Base-by-base conservation (phyloP, 1,140 invertebrate species). In the Melitaea cinxia region DNA sequence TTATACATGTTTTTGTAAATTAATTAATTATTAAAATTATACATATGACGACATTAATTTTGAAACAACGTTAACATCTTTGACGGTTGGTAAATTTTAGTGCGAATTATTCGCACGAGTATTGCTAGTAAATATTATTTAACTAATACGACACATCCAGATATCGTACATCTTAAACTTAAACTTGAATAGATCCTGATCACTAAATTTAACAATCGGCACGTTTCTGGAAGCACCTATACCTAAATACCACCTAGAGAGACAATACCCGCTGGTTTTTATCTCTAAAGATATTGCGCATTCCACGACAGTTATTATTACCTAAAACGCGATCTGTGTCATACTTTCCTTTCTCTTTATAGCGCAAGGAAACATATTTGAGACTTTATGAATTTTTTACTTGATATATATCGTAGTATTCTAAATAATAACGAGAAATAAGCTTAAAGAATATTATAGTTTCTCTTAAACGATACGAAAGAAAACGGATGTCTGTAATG, bases 231-330 rank as follows among this genome's bases (percentile, higher is more conserved):
- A 66, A 35, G 45, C 60, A 72, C 59, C 59, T 74, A 74, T 77
- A 78, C 75, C 68, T 78, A 77, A 75, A 78, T 78, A 53, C 49
- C 24, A 17, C 14, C 39, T 52, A 53, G 54, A 59, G 47, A 54
- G 55, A 56, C 52, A 56, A 66, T 63, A 58, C 37, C 28, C 58
- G 58, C 42, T 14, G 60, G 65, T 59, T 59, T 69, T 68, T 71
- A 66, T 63, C 65, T 66, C 58, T 50, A 42, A 24, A 26, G 52
- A 37, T 54, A 54, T 54, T 23, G 15, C 50, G 17, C 15, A 45
- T 19, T 45, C 4, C 35, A 14, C 39, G 39, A 45, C 39, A 10
- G 15, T 45, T 45, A 45, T 45, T 45, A 45, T 45, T 45, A 17
- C 39, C 4, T 45, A 17, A 45, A 45, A 45, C 10, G 15, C 39